phyloP scores from a whole-genome alignment of 2,888 invertebrate species.

The Penaeus monodon region DNA sequence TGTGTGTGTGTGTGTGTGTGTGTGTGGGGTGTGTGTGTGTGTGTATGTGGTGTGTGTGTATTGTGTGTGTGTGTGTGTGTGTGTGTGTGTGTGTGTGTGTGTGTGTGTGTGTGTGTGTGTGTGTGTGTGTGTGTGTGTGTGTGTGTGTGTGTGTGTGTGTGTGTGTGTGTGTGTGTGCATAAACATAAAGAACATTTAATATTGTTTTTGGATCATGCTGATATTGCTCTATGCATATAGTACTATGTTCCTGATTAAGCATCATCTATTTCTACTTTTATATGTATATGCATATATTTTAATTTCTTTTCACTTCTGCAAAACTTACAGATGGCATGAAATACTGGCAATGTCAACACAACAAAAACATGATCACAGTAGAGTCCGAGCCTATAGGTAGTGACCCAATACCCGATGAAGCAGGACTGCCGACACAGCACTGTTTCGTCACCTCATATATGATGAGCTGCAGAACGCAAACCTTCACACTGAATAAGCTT shows the following conservation, averaged over 20 bases:
- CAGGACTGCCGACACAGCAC: constrained; percentile 50
- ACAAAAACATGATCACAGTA: constrained; percentile 35
- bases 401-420: constrained; percentile 46
- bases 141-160: neutral
- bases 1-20: too few species aligned
- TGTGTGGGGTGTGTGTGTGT: too few species aligned
- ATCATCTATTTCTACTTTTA: neutral
- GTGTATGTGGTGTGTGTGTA: too few species aligned
- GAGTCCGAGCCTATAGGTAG: constrained; percentile 45
- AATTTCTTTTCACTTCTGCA: neutral
- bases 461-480: constrained; percentile 27
- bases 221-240: too few species aligned
- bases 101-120: neutral
- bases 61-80: neutral
- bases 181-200: too few species aligned
- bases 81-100: neutral
- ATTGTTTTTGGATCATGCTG: too few species aligned
- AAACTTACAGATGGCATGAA: constrained; percentile 28
- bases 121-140: neutral
- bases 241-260: neutral
- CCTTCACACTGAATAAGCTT: constrained; percentile 2
- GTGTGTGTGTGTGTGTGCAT: neutral
- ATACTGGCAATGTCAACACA: constrained; percentile 38
- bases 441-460: constrained; percentile 56
- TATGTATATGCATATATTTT: neutral